phyloP scores from a whole-genome alignment of 1,140 invertebrate genomes.

The Rhyzopertha dominica region DNA sequence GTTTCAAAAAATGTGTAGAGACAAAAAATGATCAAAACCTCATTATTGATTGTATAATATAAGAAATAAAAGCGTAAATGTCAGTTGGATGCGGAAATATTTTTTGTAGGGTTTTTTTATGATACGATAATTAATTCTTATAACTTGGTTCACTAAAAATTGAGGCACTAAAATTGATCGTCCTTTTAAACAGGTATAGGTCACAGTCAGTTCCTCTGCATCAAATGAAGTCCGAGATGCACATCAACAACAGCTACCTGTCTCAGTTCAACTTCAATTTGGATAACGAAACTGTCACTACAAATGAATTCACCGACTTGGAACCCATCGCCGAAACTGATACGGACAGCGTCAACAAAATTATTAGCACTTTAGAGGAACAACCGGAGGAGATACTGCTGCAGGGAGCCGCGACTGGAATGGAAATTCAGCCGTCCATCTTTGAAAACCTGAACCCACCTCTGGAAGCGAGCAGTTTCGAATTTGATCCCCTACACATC shows the following conservation, averaged over 20 bases:
- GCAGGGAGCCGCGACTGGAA: background rate
- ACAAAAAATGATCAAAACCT: too few relatives aligned
- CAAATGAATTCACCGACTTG: constrained; percentile 66
- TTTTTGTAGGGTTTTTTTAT: too few relatives aligned
- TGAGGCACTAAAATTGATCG: background rate
- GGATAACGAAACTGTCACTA: constrained; percentile 59
- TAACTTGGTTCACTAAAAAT: too few relatives aligned
- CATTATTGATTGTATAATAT: too few relatives aligned
- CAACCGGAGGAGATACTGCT: constrained; percentile 3
- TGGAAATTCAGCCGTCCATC: constrained; percentile 42
- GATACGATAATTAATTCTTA: too few relatives aligned
- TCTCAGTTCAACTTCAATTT: constrained; percentile 50
- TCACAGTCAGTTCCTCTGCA: constrained; percentile 74
- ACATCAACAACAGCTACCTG: constrained; percentile 26
- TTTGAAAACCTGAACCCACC: constrained; percentile 47
- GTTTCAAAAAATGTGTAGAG: too few relatives aligned
- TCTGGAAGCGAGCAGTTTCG: constrained; percentile 40
- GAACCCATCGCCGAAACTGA: constrained; percentile 51
- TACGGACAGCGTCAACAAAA: constrained; percentile 49
- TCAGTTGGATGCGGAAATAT: too few relatives aligned
- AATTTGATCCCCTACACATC: constrained; percentile 3
- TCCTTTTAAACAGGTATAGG: constrained; percentile 47
- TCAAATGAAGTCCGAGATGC: constrained; percentile 49
- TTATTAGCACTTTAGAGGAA: constrained; percentile 48
- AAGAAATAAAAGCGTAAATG: too few relatives aligned